phyloP scores from a whole-genome alignment of 2,888 invertebrate genomes.

The Masnerella sp. region DNA sequence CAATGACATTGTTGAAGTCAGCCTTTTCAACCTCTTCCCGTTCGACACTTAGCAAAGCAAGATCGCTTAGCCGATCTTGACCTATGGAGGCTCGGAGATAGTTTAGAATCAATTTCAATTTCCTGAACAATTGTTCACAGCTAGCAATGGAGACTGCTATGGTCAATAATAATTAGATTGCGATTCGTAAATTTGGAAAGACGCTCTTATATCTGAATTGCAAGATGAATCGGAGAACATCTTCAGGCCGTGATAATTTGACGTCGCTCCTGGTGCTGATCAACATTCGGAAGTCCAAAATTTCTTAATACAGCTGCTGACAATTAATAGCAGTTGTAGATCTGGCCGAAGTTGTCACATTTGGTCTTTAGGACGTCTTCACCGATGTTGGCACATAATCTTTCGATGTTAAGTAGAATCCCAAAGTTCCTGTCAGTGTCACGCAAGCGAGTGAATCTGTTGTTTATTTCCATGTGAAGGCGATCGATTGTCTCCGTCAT shows the following conservation, averaged over 20 bases:
- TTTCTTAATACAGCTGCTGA: slow-evolving; percentile 8
- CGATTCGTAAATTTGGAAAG: slow-evolving; percentile 13
- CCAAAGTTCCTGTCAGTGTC: slow-evolving; percentile 49
- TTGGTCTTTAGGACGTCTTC: neutral
- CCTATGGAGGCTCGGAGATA: slow-evolving; percentile 17
- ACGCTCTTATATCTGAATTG: slow-evolving; percentile 22
- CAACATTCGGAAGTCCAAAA: slow-evolving; percentile 4
- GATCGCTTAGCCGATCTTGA: slow-evolving; percentile 1
- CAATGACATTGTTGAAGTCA: slow-evolving; percentile 1
- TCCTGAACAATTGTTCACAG: slow-evolving; percentile 21
- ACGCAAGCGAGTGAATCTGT: slow-evolving; percentile 41
- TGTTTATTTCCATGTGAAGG: slow-evolving; percentile 46
- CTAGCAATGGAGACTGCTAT: slow-evolving; percentile 23
- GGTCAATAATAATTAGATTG: slow-evolving; percentile 10
- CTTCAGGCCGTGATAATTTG: slow-evolving; percentile 12
- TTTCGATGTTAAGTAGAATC: slow-evolving; percentile 51
- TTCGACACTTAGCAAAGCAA: slow-evolving; percentile 12
- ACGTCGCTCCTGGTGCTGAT: slow-evolving; percentile 8
- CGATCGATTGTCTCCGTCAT: slow-evolving; percentile 43
- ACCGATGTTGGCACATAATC: slow-evolving; percentile 14
- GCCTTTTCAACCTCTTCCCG: neutral
- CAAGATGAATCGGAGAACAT: slow-evolving; percentile 17
- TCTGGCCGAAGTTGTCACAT: slow-evolving; percentile 20
- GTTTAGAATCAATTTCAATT: slow-evolving; percentile 10
- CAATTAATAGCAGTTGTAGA: slow-evolving; percentile 42